Conservation (phyloP, 1,140 invertebrate genomes). For the Pinna nobilis region DNA sequence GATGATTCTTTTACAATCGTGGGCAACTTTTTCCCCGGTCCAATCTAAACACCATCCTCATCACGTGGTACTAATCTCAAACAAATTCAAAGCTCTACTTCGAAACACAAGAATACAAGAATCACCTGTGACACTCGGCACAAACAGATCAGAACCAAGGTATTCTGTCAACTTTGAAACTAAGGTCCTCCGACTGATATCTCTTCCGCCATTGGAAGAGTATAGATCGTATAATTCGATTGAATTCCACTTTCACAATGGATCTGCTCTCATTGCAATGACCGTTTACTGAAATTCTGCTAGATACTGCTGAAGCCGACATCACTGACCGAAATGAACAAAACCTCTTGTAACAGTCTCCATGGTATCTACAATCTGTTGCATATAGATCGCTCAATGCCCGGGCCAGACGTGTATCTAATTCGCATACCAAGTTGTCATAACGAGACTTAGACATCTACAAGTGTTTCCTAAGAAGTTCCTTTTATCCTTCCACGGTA, state of each 20-base stretch:
- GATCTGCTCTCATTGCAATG: background rate
- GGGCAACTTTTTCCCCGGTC: background rate
- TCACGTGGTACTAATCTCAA: conserved; percentile 7
- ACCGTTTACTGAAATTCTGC: background rate
- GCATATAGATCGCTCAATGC: conserved; percentile 32
- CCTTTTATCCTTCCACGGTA: background rate
- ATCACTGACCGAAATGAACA: background rate
- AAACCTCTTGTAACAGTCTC: conserved; percentile 17
- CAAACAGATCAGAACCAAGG: conserved; percentile 20
- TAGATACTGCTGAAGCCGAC: background rate
- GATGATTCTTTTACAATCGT: background rate
- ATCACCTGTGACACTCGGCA: conserved; percentile 18
- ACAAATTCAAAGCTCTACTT: conserved; percentile 8
- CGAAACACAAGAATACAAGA: conserved; percentile 35
- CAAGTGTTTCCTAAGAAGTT: conserved; percentile 10
- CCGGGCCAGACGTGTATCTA: background rate
- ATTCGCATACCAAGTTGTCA: background rate
- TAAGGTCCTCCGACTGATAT: background rate
- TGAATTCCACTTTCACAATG: conserved; percentile 19
- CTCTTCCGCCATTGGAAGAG: conserved; percentile 8
- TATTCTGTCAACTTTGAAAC: background rate
- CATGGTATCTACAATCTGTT: conserved; percentile 33
- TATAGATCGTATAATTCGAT: conserved; percentile 23
- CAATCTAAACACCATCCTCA: conserved; percentile 9
- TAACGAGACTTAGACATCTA: background rate